Conservation (phyloP, 2,888 invertebrate species). For the Drosophila anomelani region DNA sequence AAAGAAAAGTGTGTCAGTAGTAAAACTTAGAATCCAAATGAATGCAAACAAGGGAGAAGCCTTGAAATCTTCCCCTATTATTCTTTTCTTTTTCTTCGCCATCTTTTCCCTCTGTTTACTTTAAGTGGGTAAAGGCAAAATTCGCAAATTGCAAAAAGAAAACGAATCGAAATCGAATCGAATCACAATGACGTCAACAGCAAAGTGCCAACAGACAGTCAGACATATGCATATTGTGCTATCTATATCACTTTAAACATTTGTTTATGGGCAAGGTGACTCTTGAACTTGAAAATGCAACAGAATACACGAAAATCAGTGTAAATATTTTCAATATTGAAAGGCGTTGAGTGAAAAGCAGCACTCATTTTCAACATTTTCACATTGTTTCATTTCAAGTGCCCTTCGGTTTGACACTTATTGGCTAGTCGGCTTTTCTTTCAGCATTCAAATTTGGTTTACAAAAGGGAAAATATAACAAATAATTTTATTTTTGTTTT, state of each 20-base stretch:
- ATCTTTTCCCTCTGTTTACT: constrained; percentile 39
- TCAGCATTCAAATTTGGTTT: not conserved
- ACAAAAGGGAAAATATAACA: not conserved
- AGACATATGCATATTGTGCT: constrained; percentile 37
- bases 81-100: not conserved
- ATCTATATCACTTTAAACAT: constrained; percentile 44
- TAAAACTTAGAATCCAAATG: constrained; percentile 21
- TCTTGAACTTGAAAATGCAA: constrained; percentile 72
- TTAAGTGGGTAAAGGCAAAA: constrained; percentile 42
- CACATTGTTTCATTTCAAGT: constrained; percentile 3
- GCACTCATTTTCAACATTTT: constrained; percentile 14
- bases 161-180: constrained; percentile 31
- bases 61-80: constrained; percentile 15
- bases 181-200: constrained; percentile 64
- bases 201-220: constrained; percentile 38
- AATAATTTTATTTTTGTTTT: not conserved
- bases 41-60: constrained; percentile 17
- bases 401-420: constrained; percentile 6
- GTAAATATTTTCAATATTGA: constrained; percentile 5
- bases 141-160: constrained; percentile 34
- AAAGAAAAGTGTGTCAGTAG: constrained; percentile 34
- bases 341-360: constrained; percentile 31
- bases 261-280: constrained; percentile 57
- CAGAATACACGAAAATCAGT: constrained; percentile 2
- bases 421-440: not conserved